Evolutionary conservation across 2,113 vertebrate genomes (phyloP), one percentile per base, ranked within the genome.

Genomic region (Dasyprocta punctata): DNA sequence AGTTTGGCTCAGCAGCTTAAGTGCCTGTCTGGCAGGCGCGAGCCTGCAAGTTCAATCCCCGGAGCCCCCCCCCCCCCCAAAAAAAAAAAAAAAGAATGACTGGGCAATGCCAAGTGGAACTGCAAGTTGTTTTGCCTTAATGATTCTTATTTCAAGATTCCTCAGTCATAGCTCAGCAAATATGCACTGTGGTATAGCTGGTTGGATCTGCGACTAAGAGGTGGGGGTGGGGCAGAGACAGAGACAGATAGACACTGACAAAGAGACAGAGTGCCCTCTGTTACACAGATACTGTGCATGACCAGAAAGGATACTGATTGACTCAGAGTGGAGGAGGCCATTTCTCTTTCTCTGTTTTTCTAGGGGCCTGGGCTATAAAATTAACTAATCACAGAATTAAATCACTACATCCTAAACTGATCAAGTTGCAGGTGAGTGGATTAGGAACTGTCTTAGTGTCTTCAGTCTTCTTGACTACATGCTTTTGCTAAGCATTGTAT

Each of bases 371-470:
- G 17, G 44, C 22, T 95, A 20, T 86, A 75, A 91, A 75, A 26
- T 54, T 85, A 88, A 95, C 67, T 77, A 77, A 77, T 16, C 73
- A 77, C 4, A 89, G 56, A 63, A 91, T 80, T 84, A 89, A 69
- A 61, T 69, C 61, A 44, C 26, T 49, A 41, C 13, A 56, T 83
- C 36, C 13, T 41, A 82, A 88, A 83, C 60, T 60, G 93, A 89
- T 33, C 2, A 28, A n/a, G 69, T 73, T 60, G 96, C 67, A 92
- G 54, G 92, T 92, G 24, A 87, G 10, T 6, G 36, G 65, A 16
- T 30, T n/a, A 90, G 56, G 38, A 54, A 7, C 0, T 84, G 2
- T 44, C 9, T 10, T 54, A 54, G 12, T 60, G 33, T 33, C 63
- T 91, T 54, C 5, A 84, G 77, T 54, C 33, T 26, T 54, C 33